These are phyloP conservation scores for Drosophila parvula DNA, from an alignment of 1,140 invertebrate species.

Conservation along the genomic window DNA sequence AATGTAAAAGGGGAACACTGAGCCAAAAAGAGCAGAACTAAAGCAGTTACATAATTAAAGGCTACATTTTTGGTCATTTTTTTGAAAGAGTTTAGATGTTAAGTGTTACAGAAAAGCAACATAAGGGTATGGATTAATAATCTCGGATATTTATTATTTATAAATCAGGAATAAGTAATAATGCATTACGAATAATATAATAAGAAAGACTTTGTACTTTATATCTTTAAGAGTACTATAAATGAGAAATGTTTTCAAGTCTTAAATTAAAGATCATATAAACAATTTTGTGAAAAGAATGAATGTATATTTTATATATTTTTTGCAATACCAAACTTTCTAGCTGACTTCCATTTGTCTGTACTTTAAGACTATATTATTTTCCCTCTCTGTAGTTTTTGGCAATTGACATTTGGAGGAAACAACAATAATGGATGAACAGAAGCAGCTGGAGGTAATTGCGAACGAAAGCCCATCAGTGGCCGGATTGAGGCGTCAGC, in stretches of 20 bases:
- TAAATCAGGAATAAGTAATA: no score
- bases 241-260: no score
- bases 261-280: no score
- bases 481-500: constrained; percentile 65
- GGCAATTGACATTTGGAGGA: constrained; percentile 65
- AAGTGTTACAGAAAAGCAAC: no score
- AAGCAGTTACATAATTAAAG: not conserved
- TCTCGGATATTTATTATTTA: no score
- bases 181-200: not conserved
- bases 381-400: constrained; percentile 19
- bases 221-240: no score
- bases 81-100: no score
- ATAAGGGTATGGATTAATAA: no score
- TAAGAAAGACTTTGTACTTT: not conserved
- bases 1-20: constrained; percentile 25
- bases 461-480: constrained; percentile 47
- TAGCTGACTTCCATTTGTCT: not conserved
- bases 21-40: constrained; percentile 8
- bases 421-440: constrained; percentile 56
- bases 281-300: no score
- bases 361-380: not conserved
- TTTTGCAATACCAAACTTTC: no score
- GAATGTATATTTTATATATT: no score
- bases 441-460: constrained; percentile 58
- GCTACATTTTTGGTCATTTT: no score